Conservation (phyloP, 2,113 vertebrate genomes). For the Amblyopsis rosae region DNA sequence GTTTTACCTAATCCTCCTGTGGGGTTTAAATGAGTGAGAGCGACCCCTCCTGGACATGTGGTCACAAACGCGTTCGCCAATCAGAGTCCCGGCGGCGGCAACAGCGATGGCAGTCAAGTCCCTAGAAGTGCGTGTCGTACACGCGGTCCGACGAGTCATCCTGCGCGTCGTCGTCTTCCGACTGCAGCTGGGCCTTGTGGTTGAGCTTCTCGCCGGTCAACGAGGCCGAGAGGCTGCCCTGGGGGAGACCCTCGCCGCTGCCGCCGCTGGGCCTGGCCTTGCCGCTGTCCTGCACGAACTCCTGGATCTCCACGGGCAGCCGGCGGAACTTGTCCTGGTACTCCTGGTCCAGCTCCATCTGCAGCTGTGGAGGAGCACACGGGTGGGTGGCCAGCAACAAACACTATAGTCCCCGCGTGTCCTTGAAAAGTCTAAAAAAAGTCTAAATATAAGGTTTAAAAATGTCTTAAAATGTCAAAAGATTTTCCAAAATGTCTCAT, state of each 20-base stretch:
- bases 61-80: conserved; percentile 43
- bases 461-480: no score
- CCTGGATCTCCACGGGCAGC: conserved; percentile 95
- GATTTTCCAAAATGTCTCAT: no score
- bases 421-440: no score
- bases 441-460: no score
- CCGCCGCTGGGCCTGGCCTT: conserved; percentile 86
- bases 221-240: conserved; percentile 64
- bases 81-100: conserved; percentile 45
- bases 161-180: conserved; percentile 82
- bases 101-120: conserved; percentile 12
- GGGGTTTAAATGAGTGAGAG: conserved; percentile 50
- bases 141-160: conserved; percentile 83
- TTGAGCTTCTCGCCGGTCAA: conserved; percentile 82
- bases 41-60: conserved; percentile 48
- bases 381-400: background rate
- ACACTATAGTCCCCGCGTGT: background rate
- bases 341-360: conserved; percentile 94
- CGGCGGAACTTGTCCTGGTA: conserved; percentile 98
- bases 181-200: conserved; percentile 81
- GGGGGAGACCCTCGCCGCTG: conserved; percentile 72
- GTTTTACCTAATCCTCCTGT: conserved; percentile 53
- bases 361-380: conserved; percentile 78
- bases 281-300: conserved; percentile 96
- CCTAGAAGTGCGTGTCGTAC: conserved; percentile 90